phyloP scores from a whole-genome alignment of 2,113 vertebrate species.

The Spea multiplicata region DNA sequence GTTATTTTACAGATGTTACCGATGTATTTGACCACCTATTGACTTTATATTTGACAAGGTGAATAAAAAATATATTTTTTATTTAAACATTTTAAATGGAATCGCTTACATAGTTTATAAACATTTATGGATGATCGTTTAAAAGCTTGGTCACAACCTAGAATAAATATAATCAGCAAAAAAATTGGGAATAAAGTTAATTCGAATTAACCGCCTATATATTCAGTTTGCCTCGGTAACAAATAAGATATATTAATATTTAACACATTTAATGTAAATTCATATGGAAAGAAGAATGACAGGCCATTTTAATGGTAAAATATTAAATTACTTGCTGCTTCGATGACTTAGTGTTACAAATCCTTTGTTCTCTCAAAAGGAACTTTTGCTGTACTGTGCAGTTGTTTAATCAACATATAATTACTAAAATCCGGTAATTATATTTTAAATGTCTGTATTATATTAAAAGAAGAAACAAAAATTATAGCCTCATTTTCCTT shows the following conservation, averaged over 20 bases:
- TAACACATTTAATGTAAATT: neutral
- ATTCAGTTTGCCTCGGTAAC: slow-evolving; percentile 4
- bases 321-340: neutral
- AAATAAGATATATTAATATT: neutral
- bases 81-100: neutral
- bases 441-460: neutral
- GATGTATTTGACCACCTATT: slow-evolving; percentile 51
- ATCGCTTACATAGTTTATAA: neutral
- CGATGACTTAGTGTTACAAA: neutral
- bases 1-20: slow-evolving; percentile 66
- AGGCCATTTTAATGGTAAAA: slow-evolving; percentile 22
- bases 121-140: neutral
- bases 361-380: neutral
- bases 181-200: slow-evolving; percentile 4
- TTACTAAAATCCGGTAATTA: neutral
- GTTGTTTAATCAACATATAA: neutral
- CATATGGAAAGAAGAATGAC: neutral
- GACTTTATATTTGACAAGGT: slow-evolving; percentile 58
- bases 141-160: neutral
- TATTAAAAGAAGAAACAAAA: too few species aligned
- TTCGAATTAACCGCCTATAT: neutral
- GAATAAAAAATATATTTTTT: too few species aligned
- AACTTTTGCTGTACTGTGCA: neutral
- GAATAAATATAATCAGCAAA: neutral
- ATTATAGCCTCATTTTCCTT: too few species aligned